Evolutionary conservation across 2,113 vertebrate genomes (phyloP), one percentile per base, ranked within the genome.

Genomic region (Prunella himalayana): DNA sequence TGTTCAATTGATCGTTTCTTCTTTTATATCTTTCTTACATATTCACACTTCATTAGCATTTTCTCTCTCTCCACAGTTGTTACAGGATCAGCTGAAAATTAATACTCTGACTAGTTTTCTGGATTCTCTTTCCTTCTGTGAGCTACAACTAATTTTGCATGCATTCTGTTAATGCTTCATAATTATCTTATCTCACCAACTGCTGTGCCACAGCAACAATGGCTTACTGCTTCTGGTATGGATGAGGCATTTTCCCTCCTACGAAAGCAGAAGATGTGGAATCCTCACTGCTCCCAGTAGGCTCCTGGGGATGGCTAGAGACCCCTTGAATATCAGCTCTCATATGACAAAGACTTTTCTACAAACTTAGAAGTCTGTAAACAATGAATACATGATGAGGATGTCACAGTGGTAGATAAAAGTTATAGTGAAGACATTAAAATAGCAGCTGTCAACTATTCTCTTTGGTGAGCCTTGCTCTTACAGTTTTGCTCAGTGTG

Each of bases 151-250:
- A 81, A 97, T 95, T 95, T 73, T 71, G 22, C 28, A 95, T 70
- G 83, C 5, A 1, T 88, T 94, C 92, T 80, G 88, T 68, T 96
- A 97, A 94, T 94, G 35, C 42, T 65, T 94, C 95, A 41, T 93
- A 84, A 93, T 95, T 81, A 94, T 44, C 70, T 95, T 93, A 82
- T 89, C 82, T 96, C 95, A 94, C 82, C 57, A 93, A 96, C 64
- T 94, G 75, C 78, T 95, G 51, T 59, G 94, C 72, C 70, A 76
- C 63, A 94, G 71, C 66, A 95, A 85, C 75, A 96, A 81, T 81
- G n/a, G 85, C 41, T 96, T 37, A 42, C 28, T 83, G 65, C 47
- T 87, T 39, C 49, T 83, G 53, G 28, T 80, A 68, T 63, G 63
- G 85, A 56, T 47, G 28, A 91, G 92, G 50, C 69, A 72, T 66